phyloP scores from a whole-genome alignment of 2,888 invertebrate genomes.

The Dasysyrphus albostriatus region DNA sequence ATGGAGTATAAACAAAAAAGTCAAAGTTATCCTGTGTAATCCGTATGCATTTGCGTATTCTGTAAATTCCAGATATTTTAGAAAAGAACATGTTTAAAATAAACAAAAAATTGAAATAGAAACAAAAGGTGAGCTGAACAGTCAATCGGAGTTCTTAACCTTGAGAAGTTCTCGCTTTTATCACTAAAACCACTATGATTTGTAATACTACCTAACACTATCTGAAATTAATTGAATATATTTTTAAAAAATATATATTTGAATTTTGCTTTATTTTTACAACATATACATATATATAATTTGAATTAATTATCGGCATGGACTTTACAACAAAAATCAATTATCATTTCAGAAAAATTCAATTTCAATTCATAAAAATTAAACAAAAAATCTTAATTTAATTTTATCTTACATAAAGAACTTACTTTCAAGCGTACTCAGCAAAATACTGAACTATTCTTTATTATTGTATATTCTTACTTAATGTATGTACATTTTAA shows the following conservation, averaged over 20 bases:
- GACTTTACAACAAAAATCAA: not conserved
- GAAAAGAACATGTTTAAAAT: too few species aligned
- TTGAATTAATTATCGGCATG: not conserved
- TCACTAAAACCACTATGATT: too few species aligned
- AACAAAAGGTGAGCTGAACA: too few species aligned
- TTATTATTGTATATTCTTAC: not conserved
- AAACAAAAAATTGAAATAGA: too few species aligned
- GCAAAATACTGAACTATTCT: not conserved
- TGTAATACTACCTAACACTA: too few species aligned
- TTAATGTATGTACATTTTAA: constrained; percentile 14
- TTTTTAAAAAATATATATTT: not conserved
- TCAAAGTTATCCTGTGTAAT: too few species aligned
- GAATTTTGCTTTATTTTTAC: not conserved
- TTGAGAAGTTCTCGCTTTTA: too few species aligned
- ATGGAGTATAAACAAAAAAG: too few species aligned
- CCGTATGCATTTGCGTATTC: too few species aligned
- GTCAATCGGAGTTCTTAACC: too few species aligned
- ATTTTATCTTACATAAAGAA: not conserved
- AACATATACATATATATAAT: not conserved
- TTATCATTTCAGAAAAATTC: constrained; percentile 65
- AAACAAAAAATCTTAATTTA: constrained; percentile 17
- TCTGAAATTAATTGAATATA: not conserved
- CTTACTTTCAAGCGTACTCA: not conserved
- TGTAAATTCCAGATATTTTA: too few species aligned
- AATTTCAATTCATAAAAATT: constrained; percentile 36